Conservation (phyloP, 2,113 vertebrate genomes). For the Tetraodon nigroviridis region DNA sequence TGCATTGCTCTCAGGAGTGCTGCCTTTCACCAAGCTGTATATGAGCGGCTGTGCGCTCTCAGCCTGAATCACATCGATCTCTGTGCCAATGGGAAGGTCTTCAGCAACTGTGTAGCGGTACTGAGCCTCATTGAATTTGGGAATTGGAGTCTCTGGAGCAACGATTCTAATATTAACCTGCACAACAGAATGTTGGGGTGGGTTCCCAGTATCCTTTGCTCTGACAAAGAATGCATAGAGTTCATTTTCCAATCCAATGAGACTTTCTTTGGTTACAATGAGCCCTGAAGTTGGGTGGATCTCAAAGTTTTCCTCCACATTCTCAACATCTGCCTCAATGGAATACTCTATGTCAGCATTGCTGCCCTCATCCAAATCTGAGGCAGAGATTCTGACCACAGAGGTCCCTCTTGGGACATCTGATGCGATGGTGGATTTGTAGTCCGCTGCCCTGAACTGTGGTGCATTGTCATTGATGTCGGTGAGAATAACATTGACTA, state of each 20-base stretch:
- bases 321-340: constrained; percentile 87
- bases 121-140: constrained; percentile 87
- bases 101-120: constrained; percentile 88
- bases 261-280: constrained; percentile 91
- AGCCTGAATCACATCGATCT: constrained; percentile 84
- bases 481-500: constrained; percentile 91
- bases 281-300: constrained; percentile 83
- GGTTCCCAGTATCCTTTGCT: constrained; percentile 87
- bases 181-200: constrained; percentile 81
- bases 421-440: constrained; percentile 85
- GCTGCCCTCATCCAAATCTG: constrained; percentile 92
- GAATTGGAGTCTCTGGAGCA: constrained; percentile 79
- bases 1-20: constrained; percentile 87
- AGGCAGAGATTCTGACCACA: constrained; percentile 84
- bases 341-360: constrained; percentile 89
- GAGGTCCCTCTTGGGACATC: constrained; percentile 82
- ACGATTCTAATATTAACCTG: constrained; percentile 87
- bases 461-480: constrained; percentile 94
- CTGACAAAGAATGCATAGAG: constrained; percentile 87
- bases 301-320: constrained; percentile 90
- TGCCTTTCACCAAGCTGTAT: constrained; percentile 85
- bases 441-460: constrained; percentile 86
- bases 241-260: constrained; percentile 92
- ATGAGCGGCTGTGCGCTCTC: constrained; percentile 76
- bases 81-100: constrained; percentile 85